Evolutionary conservation across 2,888 invertebrate genomes (phyloP).

Genomic region (Spodoptera littoralis): DNA sequence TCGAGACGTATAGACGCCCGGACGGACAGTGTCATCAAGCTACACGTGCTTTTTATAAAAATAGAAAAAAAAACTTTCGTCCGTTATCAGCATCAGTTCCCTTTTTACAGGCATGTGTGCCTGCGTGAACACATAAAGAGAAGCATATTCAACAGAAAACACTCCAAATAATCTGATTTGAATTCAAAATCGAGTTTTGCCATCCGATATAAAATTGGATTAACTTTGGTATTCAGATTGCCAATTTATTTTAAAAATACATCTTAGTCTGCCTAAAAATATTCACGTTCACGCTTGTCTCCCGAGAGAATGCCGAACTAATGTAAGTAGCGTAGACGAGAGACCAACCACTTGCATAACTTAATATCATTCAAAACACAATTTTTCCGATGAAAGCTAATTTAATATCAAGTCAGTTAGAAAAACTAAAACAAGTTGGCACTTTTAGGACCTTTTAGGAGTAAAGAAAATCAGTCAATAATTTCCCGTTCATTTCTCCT

Average conservation of each 20-base stretch:
- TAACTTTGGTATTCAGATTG: too few relatives aligned
- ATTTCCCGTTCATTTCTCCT: conserved; percentile 9
- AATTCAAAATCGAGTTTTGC: too few relatives aligned
- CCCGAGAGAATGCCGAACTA: conserved; percentile 20
- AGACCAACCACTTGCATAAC: conserved; percentile 32
- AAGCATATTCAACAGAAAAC: too few relatives aligned
- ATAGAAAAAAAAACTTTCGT: too few relatives aligned
- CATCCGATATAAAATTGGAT: too few relatives aligned
- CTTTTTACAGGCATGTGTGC: too few relatives aligned
- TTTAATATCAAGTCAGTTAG: background rate
- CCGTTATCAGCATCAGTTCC: too few relatives aligned
- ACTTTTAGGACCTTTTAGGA: too few relatives aligned
- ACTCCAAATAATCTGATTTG: too few relatives aligned
- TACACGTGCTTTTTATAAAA: conserved; percentile 5
- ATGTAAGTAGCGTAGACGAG: conserved; percentile 23
- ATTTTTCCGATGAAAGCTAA: conserved; percentile 7
- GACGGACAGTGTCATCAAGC: conserved; percentile 46
- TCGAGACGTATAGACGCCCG: conserved; percentile 68
- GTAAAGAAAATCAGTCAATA: background rate
- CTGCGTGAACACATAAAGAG: too few relatives aligned
- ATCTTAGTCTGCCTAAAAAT: conserved; percentile 6
- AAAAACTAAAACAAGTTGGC: too few relatives aligned
- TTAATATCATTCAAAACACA: conserved; percentile 27
- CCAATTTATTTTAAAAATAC: background rate
- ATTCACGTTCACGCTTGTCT: background rate